Base-by-base conservation (phyloP, 2,113 vertebrate species). In the Camelus dromedarius region DNA sequence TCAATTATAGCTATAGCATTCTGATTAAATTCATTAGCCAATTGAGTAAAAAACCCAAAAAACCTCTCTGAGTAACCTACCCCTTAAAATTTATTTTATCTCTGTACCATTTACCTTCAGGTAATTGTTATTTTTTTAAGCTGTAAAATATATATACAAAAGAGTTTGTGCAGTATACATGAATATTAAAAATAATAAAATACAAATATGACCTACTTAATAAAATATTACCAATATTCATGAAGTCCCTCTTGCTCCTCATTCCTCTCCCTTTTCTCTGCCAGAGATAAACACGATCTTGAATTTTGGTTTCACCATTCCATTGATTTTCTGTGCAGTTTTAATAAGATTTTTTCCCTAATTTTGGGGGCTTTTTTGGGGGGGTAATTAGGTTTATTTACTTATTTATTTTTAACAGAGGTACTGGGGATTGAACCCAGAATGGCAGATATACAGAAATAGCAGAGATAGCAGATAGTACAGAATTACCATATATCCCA, bases 1-100 rank as follows among this genome's bases (percentile, higher is more conserved):
- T 97, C 87, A 97, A 83, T 96, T 97, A 96, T 2, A 87, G 6
- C 69, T 84, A 32, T 38, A 94, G 69, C 83, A 79, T 94, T 90
- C 87, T 48, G 88, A 84, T 96, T 90, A 93, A 83, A 75, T 90
- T 77, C 70, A 88, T 19, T 66, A 73, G 90, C 50, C 56, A 95
- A 79, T 8, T 89, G 67, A 77, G 10, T 81, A 58, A 80, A 8
- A 6, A 62, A 54, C 75, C 56, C 92, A 56, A 73, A 91, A 94
- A 89, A 30, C 4, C 13, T 80, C 73, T 79, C 50, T 82, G 18
- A 85, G 66, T 73, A 94, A 76, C 14, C 28, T 62, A 79, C 18
- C 14, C 11, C 38, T 88, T 77, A 91, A 32, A 64, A 12, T 69
- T 6, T 75, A 10, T 93, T 85, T 19, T 30, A 77, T 32, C 54